These are phyloP conservation scores for Daboia siamensis DNA, from an alignment of 2,113 vertebrate species.

Conservation along the genomic window DNA sequence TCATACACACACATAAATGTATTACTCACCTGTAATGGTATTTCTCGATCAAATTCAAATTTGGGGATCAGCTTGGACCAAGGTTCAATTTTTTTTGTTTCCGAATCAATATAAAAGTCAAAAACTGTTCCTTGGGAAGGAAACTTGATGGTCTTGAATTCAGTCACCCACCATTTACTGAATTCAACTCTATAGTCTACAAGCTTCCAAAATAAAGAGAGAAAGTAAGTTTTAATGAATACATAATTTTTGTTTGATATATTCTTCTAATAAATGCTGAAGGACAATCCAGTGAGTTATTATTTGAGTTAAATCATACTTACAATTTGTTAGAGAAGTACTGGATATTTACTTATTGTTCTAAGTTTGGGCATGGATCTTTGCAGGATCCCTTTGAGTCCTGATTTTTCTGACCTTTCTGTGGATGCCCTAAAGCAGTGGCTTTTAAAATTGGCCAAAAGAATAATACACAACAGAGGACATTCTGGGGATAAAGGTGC, in stretches of 20 bases:
- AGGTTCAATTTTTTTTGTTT: constrained; percentile 90
- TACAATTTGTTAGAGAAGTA: background rate
- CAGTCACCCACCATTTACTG: constrained; percentile 94
- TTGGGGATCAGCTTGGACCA: constrained; percentile 90
- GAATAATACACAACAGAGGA: background rate
- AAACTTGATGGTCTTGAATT: constrained; percentile 97
- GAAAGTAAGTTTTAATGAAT: background rate
- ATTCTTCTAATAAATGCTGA: background rate
- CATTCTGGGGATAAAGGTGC: background rate
- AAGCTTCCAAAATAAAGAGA: constrained; percentile 69
- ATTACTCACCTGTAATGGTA: constrained; percentile 84
- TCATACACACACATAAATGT: background rate
- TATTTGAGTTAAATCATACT: background rate
- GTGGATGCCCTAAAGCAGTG: background rate
- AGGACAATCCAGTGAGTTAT: background rate
- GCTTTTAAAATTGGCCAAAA: background rate
- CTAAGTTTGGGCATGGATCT: background rate
- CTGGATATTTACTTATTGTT: background rate
- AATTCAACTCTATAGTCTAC: constrained; percentile 90
- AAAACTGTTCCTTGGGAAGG: constrained; percentile 93
- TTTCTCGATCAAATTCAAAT: constrained; percentile 86
- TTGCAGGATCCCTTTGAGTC: background rate
- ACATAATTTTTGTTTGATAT: background rate
- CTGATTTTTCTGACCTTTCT: background rate
- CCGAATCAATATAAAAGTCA: constrained; percentile 90